A percentile compares a stretch with the other conserved stretches of the same genome.
Conservation (phyloP, 2,113 vertebrate genomes). For the Ictalurus punctatus region DNA sequence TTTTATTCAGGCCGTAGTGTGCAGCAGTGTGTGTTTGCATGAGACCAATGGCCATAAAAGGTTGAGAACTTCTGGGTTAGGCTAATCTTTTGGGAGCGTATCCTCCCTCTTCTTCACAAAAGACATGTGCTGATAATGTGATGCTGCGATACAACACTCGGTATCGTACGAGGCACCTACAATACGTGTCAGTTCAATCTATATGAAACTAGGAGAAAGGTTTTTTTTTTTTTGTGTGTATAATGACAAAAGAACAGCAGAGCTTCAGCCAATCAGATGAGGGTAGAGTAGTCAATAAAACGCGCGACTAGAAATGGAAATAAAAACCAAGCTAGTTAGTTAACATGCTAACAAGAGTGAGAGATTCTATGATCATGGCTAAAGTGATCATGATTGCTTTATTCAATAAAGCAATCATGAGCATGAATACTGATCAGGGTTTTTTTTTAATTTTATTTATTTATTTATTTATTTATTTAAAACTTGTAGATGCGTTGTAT, state of each 20-base stretch:
- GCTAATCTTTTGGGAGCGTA: neutral
- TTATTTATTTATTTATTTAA: too few species aligned
- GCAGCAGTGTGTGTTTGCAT: neutral
- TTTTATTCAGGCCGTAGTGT: neutral
- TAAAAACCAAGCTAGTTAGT: too few species aligned
- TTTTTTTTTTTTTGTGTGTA: neutral
- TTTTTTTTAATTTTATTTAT: too few species aligned
- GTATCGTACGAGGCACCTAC: neutral
- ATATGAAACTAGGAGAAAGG: neutral
- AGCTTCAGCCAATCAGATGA: neutral
- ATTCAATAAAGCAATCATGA: neutral
- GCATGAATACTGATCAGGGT: neutral
- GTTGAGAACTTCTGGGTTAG: neutral
- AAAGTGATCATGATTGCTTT: neutral
- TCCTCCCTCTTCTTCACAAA: neutral
- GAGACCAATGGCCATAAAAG: neutral
- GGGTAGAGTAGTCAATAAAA: neutral
- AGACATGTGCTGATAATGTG: constrained; percentile 2
- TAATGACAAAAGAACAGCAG: neutral
- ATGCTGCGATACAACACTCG: neutral
- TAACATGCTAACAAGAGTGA: too few species aligned
- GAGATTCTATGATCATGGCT: neutral
- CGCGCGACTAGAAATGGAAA: too few species aligned
- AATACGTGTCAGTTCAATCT: neutral
- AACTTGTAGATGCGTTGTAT: too few species aligned